phyloP scores from a whole-genome alignment of 1,140 invertebrate genomes.

The Holotrichia oblita region DNA sequence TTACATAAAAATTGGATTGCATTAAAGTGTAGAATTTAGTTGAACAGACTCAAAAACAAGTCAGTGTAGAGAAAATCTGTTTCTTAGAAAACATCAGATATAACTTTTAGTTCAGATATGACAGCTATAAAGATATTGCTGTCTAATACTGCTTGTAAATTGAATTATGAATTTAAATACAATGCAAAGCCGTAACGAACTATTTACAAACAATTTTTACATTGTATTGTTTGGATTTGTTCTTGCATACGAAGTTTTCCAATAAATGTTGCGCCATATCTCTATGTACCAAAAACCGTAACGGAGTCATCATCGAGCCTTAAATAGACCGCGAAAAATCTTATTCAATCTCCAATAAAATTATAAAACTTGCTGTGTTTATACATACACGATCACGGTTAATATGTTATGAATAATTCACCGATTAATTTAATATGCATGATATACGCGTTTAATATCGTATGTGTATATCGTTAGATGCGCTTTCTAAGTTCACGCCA shows the following conservation, averaged over 20 bases:
- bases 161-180: not conserved
- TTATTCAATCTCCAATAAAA: not conserved
- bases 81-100: no score
- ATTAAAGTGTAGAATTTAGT: no score
- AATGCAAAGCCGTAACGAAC: not conserved
- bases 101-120: not conserved
- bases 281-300: not conserved
- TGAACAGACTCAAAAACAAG: no score
- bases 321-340: not conserved
- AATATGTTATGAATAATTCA: not conserved
- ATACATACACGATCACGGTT: not conserved
- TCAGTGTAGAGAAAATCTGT: no score
- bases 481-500: slow-evolving; percentile 5
- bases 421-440: not conserved
- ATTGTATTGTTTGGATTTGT: not conserved
- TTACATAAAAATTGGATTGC: no score
- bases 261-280: not conserved
- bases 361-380: not conserved
- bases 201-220: not conserved
- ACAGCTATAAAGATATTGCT: not conserved
- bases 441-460: not conserved
- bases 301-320: not conserved
- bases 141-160: not conserved
- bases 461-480: slow-evolving; percentile 2
- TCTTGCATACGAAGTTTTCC: not conserved